A percentile compares a stretch with the other conserved stretches of the same genome.
Evolutionary conservation across 2,797 vertebrate species (phyloP).

Genomic region (Esox masquinongy): DNA sequence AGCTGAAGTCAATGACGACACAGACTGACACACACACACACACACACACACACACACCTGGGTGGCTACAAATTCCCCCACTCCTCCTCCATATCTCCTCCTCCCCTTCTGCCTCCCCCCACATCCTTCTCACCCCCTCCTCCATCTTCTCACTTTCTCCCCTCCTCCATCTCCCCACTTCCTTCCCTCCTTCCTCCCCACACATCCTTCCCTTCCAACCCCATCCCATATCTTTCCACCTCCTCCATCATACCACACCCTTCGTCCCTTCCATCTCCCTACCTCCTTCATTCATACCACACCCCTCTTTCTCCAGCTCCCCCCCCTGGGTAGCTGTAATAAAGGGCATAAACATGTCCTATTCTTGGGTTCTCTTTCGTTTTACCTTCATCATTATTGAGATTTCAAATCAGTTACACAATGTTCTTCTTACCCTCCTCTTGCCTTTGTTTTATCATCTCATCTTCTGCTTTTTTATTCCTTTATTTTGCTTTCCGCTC

Average conservation of each 20-base stretch:
- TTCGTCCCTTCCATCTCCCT: background rate
- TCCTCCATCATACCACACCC: background rate
- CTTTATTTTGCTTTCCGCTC: background rate
- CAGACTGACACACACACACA: constrained; percentile 63
- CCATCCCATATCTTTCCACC: too few relatives aligned
- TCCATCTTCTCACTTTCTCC: background rate
- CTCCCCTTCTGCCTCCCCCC: background rate
- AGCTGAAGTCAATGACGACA: constrained; percentile 83
- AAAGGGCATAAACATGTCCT: background rate
- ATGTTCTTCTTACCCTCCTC: background rate
- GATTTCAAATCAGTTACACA: background rate
- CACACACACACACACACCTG: constrained; percentile 40
- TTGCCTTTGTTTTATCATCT: background rate
- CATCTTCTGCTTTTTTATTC: too few relatives aligned
- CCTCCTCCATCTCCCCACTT: background rate
- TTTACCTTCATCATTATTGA: background rate
- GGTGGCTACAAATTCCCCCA: constrained; percentile 17
- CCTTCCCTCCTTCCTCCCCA: background rate
- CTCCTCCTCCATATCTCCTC: background rate
- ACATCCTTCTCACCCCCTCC: background rate
- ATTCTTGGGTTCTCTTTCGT: background rate
- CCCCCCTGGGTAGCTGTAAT: too few relatives aligned
- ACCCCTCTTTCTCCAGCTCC: background rate
- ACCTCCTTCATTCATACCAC: too few relatives aligned
- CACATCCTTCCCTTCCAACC: background rate